Evolutionary conservation across 2,113 vertebrate genomes (phyloP), one percentile per base, ranked within the genome.

Genomic region (Plestiodon gilberti): DNA sequence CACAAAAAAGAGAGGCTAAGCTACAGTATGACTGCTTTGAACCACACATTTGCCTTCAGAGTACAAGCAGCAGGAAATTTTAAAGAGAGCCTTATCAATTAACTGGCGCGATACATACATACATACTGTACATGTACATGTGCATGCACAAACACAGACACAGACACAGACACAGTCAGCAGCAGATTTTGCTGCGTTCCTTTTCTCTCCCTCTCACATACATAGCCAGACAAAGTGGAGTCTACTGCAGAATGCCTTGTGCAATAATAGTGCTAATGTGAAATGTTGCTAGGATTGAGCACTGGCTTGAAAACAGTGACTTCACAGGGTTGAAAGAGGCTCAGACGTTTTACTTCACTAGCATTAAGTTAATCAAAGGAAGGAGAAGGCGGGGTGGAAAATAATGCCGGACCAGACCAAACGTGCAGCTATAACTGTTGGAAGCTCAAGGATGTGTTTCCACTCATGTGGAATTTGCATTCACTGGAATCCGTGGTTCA

Each of bases 31-130:
- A 62, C 2, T 7, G 48, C n/a, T 80, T 40, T 43, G 40, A 85
- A 77, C 17, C 57, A 83, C 28, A 89, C 48, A 67, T 81, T 43
- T 20, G 81, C 76, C 35, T 65, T 5, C 57, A 20, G 23, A 84
- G 15, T 33, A 33, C 13, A 84, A 20, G 28, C 9, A 90, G 67
- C 38, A 91, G 40, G 59, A 64, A 81, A 1, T 0, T 30, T n/a
- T 22, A n/a, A 52, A 38, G 0, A 62, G n/a, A 88, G 67, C 86
- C 84, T 65, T 20, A 81, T 0, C 0, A 2, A 35, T 28, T 40
- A 78, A 33, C 30, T 22, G 0, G 8, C 23, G 71, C 23, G 55
- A 52, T 75, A 4, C 43, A 43, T 0, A 75, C n/a, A n/a, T n/a
- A n/a, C n/a, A n/a, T n/a, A n/a, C n/a, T n/a, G n/a, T n/a, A n/a